Percentiles rank a stretch among this genome's conserved stretches.
phyloP scores from a whole-genome alignment of 2,113 vertebrate genomes.

The Trichomycterus rosablanca region DNA sequence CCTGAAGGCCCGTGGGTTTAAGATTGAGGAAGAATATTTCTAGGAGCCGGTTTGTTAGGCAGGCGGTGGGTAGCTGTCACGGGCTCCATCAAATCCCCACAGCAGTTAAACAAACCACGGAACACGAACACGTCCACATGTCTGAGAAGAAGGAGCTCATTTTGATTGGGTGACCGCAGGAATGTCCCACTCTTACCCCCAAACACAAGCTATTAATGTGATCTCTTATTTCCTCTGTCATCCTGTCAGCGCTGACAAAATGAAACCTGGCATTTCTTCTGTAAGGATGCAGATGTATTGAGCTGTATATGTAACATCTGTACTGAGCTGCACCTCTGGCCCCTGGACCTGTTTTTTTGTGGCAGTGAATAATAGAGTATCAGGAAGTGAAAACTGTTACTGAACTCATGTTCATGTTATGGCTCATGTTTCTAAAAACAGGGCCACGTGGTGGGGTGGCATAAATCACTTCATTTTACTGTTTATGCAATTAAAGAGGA shows the following conservation, averaged over 20 bases:
- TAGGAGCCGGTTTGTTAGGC: slow-evolving; percentile 1
- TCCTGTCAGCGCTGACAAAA: neutral
- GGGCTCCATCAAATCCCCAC: slow-evolving; percentile 22
- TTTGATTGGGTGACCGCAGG: slow-evolving; percentile 20
- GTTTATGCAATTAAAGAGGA: slow-evolving; percentile 4
- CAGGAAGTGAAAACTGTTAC: neutral
- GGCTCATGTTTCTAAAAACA: neutral
- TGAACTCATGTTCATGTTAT: neutral
- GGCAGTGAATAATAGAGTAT: neutral
- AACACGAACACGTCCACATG: slow-evolving; percentile 9
- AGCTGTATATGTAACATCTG: too few relatives aligned
- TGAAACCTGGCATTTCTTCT: neutral
- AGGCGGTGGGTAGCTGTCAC: slow-evolving; percentile 14
- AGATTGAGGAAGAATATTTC: slow-evolving; percentile 19
- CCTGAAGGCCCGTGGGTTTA: slow-evolving; percentile 6
- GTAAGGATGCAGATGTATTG: too few relatives aligned
- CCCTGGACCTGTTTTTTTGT: neutral
- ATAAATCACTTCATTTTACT: slow-evolving; percentile 14
- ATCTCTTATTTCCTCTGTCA: slow-evolving; percentile 11
- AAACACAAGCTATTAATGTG: slow-evolving; percentile 3
- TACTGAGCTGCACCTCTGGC: too few relatives aligned
- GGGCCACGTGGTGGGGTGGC: neutral
- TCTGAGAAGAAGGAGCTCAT: slow-evolving; percentile 2
- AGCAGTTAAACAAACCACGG: slow-evolving; percentile 32
- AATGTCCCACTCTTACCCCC: slow-evolving; percentile 10